Percentiles rank a stretch among this genome's conserved stretches.
Conservation (phyloP, 2,797 vertebrate genomes). For the Gymnocypris eckloni region DNA sequence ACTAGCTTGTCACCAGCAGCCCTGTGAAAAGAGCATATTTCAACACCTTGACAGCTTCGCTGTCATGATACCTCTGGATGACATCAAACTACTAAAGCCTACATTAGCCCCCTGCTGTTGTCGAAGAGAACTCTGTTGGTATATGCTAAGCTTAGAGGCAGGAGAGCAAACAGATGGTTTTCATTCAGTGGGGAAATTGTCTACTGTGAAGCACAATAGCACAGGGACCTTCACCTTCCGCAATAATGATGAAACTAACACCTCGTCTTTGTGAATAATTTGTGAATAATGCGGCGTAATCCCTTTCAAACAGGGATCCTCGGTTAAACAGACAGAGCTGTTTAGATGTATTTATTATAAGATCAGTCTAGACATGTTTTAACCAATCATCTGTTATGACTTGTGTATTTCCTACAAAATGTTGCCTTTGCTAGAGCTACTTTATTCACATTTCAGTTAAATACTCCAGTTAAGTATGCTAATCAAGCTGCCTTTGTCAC, state of each 20-base stretch:
- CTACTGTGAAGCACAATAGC: constrained; percentile 25
- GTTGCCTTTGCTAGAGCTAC: not conserved
- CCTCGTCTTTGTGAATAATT: not conserved
- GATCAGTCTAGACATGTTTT: not conserved
- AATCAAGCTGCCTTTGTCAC: not conserved
- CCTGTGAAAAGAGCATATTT: constrained; percentile 69
- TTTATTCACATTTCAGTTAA: not conserved
- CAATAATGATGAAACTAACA: constrained; percentile 41
- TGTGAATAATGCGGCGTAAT: not conserved
- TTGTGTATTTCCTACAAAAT: not conserved
- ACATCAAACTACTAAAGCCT: constrained; percentile 70
- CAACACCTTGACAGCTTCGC: constrained; percentile 63
- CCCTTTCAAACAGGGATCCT: not conserved
- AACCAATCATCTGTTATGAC: not conserved
- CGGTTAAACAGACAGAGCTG: constrained; percentile 3
- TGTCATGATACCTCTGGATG: constrained; percentile 66
- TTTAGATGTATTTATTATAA: constrained; percentile 8
- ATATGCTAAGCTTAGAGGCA: constrained; percentile 60
- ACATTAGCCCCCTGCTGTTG: constrained; percentile 70
- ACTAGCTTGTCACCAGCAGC: constrained; percentile 68
- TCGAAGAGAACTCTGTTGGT: constrained; percentile 58
- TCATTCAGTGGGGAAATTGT: constrained; percentile 44
- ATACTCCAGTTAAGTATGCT: not conserved
- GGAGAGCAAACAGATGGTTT: constrained; percentile 59
- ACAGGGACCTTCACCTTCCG: not conserved